Conservation (phyloP, 2,797 vertebrate species). For the Sitta carolinensis region DNA sequence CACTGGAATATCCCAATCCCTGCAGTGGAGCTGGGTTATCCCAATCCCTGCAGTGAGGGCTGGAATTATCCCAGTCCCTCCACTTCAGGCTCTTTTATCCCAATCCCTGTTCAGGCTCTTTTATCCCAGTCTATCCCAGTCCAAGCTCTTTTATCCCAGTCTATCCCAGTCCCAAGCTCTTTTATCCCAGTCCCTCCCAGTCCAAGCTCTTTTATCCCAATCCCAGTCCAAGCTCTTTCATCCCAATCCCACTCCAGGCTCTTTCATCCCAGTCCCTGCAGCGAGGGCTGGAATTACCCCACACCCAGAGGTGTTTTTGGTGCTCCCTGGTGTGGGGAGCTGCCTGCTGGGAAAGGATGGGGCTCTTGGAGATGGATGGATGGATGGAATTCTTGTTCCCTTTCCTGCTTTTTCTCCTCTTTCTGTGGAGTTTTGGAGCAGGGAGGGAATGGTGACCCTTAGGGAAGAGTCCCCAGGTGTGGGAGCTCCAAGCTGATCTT, state of each 20-base stretch:
- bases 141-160: too few relatives aligned
- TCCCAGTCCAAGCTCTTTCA: too few relatives aligned
- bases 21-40: too few relatives aligned
- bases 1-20: too few relatives aligned
- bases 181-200: too few relatives aligned
- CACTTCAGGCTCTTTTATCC: too few relatives aligned
- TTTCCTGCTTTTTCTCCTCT: neutral
- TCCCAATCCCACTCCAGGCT: rapidly evolving
- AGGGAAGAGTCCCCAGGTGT: too few relatives aligned
- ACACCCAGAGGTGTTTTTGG: neutral
- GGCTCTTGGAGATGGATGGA: rapidly evolving
- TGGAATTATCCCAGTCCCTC: neutral
- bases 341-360: neutral
- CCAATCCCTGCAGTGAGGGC: rapidly evolving
- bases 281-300: neutral
- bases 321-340: rapidly evolving
- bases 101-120: rapidly evolving
- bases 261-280: neutral
- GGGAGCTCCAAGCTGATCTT: neutral
- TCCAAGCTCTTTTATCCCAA: too few relatives aligned
- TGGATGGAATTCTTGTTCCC: rapidly evolving
- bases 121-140: neutral
- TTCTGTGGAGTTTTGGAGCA: neutral
- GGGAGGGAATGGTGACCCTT: too few relatives aligned
- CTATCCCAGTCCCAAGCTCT: too few relatives aligned